Conservation (phyloP, 2,113 vertebrate species). For the Rhinolophus ferrumequinum region DNA sequence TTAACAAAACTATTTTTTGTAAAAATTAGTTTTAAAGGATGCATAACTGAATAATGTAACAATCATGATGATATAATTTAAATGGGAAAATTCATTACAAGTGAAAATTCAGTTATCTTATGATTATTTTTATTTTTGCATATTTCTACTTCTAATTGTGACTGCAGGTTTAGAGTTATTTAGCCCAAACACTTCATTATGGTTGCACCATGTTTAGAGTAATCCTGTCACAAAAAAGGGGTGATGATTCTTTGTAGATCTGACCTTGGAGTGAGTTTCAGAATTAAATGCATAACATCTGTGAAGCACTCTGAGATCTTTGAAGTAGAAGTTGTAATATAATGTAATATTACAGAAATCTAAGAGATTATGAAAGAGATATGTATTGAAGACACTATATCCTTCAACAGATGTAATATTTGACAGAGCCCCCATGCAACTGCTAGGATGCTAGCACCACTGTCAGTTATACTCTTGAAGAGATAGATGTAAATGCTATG, state of each 20-base stretch:
- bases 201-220: not conserved
- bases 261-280: slow-evolving; percentile 48
- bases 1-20: not conserved
- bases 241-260: not conserved
- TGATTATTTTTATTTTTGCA: not conserved
- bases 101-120: not conserved
- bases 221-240: not conserved
- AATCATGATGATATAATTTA: not conserved
- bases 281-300: slow-evolving; percentile 54
- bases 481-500: slow-evolving; percentile 19
- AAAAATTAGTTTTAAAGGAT: not conserved
- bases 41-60: not conserved
- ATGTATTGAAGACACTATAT: slow-evolving; percentile 64
- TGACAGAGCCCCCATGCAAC: slow-evolving; percentile 35
- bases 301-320: slow-evolving; percentile 32
- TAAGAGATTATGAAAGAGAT: slow-evolving; percentile 53
- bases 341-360: slow-evolving; percentile 69
- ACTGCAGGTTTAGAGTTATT: not conserved
- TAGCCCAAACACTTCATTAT: not conserved
- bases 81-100: not conserved
- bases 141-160: not conserved
- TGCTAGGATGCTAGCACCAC: not conserved
- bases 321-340: slow-evolving; percentile 63
- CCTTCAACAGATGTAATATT: slow-evolving; percentile 62
- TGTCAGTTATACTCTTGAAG: slow-evolving; percentile 49